phyloP scores from a whole-genome alignment of 2,113 vertebrate species.

The Psammodynastes pulverulentus region DNA sequence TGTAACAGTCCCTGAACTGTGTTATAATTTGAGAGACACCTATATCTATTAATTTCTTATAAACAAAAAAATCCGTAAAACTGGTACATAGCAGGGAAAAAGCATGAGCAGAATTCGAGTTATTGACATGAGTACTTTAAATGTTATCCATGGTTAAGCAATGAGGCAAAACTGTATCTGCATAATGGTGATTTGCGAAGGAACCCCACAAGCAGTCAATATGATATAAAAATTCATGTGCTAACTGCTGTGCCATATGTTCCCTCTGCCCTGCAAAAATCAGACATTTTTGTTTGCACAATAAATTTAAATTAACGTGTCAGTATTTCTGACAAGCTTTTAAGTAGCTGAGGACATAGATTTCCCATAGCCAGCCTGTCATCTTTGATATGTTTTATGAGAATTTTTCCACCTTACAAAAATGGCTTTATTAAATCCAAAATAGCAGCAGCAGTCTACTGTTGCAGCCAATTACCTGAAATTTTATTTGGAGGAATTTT shows the following conservation, averaged over 20 bases:
- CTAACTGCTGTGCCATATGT: constrained; percentile 64
- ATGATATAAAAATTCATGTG: constrained; percentile 61
- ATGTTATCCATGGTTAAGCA: not conserved
- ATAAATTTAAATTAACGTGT: constrained; percentile 65
- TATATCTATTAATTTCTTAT: not conserved
- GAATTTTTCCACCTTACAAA: constrained; percentile 54
- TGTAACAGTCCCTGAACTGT: not conserved
- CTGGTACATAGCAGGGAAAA: not conserved
- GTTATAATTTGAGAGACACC: not conserved
- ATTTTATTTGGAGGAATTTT: constrained; percentile 48
- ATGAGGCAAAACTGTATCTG: not conserved
- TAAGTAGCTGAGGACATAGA: constrained; percentile 59
- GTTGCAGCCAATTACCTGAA: constrained; percentile 54
- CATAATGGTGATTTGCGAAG: constrained; percentile 13
- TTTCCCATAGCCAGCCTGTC: constrained; percentile 66
- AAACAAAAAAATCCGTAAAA: not conserved
- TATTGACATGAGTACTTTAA: not conserved
- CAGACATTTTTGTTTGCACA: constrained; percentile 56
- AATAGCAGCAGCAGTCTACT: constrained; percentile 52
- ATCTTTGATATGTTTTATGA: constrained; percentile 54
- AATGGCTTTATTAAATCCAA: constrained; percentile 64
- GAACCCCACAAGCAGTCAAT: constrained; percentile 20
- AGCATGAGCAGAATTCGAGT: not conserved
- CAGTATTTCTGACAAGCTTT: constrained; percentile 64
- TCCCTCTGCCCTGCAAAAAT: constrained; percentile 48